Evolutionary conservation across 2,888 invertebrate genomes (phyloP).

Genomic region (Pasiphila rectangulata): DNA sequence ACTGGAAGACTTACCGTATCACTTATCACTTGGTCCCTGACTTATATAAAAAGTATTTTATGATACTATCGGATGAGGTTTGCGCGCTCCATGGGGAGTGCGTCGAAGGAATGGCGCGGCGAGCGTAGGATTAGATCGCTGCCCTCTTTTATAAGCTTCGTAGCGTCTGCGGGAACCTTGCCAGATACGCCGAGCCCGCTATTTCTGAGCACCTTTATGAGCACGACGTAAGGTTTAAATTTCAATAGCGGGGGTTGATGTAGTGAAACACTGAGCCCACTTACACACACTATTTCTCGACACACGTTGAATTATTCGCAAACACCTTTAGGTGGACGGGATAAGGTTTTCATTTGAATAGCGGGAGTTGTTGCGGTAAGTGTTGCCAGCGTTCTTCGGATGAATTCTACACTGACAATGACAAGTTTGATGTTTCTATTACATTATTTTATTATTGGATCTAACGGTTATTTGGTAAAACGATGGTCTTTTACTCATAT

Average conservation of each 20-base stretch:
- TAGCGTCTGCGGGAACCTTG: conserved; percentile 47
- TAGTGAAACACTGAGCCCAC: too few relatives aligned
- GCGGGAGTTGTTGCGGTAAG: not conserved
- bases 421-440: conserved; percentile 8
- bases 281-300: conserved; percentile 30
- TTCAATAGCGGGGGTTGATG: too few relatives aligned
- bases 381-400: conserved; percentile 16
- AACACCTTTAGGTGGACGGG: conserved; percentile 9
- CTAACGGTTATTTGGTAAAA: not conserved
- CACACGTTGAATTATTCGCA: not conserved
- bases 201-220: too few relatives aligned
- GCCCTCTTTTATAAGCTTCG: conserved; percentile 78
- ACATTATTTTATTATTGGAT: not conserved
- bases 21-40: conserved; percentile 78
- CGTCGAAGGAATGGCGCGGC: conserved; percentile 70
- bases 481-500: too few relatives aligned
- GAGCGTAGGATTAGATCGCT: conserved; percentile 68
- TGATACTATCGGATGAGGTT: conserved; percentile 70
- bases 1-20: conserved; percentile 75
- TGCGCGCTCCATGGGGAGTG: conserved; percentile 79
- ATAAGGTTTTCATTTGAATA: conserved; percentile 14
- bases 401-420: conserved; percentile 2
- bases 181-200: conserved; percentile 27
- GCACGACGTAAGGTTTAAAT: too few relatives aligned
- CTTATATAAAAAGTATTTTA: conserved; percentile 59